Conservation (phyloP, 2,113 vertebrate species). For the Eidolon helvum region DNA sequence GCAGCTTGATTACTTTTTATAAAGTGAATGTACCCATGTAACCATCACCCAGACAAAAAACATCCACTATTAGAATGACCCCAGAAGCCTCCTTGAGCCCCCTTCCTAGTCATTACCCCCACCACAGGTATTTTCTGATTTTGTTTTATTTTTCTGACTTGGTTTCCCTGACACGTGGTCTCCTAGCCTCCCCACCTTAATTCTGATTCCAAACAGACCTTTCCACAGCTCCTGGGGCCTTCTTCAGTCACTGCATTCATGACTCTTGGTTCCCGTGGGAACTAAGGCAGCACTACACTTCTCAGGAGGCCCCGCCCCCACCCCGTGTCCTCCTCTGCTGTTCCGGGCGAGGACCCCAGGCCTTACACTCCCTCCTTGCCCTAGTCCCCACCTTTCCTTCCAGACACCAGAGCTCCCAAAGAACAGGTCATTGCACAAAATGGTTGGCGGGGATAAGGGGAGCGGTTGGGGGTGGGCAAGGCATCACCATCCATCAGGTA, state of each 20-base stretch:
- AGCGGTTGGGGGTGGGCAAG: rapidly evolving
- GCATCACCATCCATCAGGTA: not conserved
- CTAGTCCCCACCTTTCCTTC: not conserved
- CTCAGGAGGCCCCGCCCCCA: not conserved
- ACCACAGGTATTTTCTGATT: not conserved
- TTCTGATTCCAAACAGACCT: not conserved
- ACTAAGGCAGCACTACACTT: not conserved
- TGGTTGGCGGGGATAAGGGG: not conserved
- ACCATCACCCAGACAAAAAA: not conserved
- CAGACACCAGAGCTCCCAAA: not conserved
- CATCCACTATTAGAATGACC: not conserved
- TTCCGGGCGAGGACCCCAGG: not conserved
- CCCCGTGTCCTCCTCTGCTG: too few relatives aligned
- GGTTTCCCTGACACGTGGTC: not conserved
- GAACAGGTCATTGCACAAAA: not conserved
- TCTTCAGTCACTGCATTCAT: not conserved
- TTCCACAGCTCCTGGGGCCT: not conserved
- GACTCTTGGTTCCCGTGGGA: not conserved
- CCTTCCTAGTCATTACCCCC: not conserved
- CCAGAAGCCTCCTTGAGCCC: not conserved
- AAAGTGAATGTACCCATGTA: not conserved
- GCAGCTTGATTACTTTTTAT: not conserved
- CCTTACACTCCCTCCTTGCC: not conserved
- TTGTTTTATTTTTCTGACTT: not conserved
- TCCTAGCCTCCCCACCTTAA: not conserved